Evolutionary conservation across 2,113 vertebrate genomes (phyloP).

Genomic region (Phyllostomus hastatus): DNA sequence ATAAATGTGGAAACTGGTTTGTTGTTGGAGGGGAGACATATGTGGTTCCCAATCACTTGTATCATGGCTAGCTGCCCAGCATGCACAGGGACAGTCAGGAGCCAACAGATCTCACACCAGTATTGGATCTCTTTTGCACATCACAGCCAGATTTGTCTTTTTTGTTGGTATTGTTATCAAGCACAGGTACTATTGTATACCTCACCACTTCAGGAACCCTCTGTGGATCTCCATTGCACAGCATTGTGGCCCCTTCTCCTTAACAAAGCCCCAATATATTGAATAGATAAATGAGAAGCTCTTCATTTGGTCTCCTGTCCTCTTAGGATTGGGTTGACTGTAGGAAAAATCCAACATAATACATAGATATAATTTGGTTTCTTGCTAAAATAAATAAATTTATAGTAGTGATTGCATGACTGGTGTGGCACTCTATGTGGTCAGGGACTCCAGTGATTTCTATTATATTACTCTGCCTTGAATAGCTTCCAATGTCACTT

Average conservation of each 20-base stretch:
- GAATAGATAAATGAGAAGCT: neutral
- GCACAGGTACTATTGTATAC: neutral
- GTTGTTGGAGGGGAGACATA: neutral
- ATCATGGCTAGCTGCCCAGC: neutral
- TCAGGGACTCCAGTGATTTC: neutral
- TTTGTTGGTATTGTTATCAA: neutral
- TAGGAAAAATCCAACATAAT: neutral
- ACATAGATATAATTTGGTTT: neutral
- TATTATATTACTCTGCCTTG: neutral
- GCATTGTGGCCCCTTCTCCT: neutral
- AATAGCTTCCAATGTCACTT: neutral
- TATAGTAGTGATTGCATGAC: neutral
- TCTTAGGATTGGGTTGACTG: neutral
- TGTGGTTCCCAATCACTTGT: neutral
- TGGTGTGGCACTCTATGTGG: neutral
- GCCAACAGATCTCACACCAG: neutral
- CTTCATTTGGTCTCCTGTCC: neutral
- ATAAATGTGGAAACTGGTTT: neutral
- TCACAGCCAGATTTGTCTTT: neutral
- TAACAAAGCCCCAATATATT: neutral
- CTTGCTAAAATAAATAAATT: constrained; percentile 9
- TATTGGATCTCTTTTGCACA: neutral
- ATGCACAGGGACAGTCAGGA: neutral
- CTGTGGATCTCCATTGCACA: neutral
- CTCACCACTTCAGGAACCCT: neutral